phyloP scores from a whole-genome alignment of 2,113 vertebrate species.

The Oostethus manadensis region DNA sequence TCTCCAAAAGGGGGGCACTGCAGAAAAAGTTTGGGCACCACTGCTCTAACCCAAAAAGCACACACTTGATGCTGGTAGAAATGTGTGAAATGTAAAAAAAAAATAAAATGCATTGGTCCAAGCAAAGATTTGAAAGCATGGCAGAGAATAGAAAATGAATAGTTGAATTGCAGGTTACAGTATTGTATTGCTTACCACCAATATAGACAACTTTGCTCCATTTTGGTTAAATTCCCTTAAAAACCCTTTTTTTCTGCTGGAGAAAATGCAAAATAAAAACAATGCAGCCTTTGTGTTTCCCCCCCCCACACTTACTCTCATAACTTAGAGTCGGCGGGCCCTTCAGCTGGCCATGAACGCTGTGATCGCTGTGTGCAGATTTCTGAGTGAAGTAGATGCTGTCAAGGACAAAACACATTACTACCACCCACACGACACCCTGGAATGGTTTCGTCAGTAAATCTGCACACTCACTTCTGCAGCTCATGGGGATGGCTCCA shows the following conservation, averaged over 20 bases:
- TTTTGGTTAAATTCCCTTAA: too few relatives aligned
- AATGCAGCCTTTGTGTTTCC: constrained; percentile 2
- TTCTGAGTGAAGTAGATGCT: constrained; percentile 83
- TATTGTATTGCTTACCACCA: too few relatives aligned
- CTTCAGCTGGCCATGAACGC: constrained; percentile 61
- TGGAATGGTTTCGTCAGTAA: constrained; percentile 6
- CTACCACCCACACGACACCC: background rate
- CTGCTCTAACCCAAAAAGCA: too few relatives aligned
- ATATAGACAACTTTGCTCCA: too few relatives aligned
- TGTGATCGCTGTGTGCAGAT: constrained; percentile 72
- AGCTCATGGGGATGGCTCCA: constrained; percentile 75
- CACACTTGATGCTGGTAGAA: too few relatives aligned
- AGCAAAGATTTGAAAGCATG: too few relatives aligned
- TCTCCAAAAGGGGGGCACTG: too few relatives aligned
- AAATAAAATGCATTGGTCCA: too few relatives aligned
- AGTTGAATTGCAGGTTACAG: too few relatives aligned
- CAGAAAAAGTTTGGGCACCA: too few relatives aligned
- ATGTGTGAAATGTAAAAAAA: too few relatives aligned
- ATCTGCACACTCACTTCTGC: constrained; percentile 78
- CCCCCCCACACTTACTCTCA: constrained; percentile 62
- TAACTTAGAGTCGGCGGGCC: constrained; percentile 31
- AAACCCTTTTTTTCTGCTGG: background rate
- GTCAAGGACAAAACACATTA: constrained; percentile 27
- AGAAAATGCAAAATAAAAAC: constrained; percentile 7
- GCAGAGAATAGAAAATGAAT: too few relatives aligned